Conservation (phyloP, 2,797 vertebrate genomes). For the Neosilurus mollespiculum region DNA sequence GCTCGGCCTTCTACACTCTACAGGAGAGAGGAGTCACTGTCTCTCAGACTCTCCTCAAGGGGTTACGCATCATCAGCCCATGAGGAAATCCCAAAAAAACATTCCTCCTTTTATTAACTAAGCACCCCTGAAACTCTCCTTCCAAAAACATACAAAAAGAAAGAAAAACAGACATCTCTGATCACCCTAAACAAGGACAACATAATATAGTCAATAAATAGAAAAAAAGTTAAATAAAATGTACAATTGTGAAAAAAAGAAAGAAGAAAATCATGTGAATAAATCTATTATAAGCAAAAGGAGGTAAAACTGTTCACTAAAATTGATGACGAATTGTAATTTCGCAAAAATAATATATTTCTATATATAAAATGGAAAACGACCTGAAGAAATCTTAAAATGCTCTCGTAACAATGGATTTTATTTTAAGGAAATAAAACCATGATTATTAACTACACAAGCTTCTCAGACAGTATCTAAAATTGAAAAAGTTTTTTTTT, state of each 20-base stretch:
- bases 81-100: slow-evolving; percentile 54
- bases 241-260: slow-evolving; percentile 63
- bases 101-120: neutral
- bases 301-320: slow-evolving; percentile 69
- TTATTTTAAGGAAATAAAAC: slow-evolving; percentile 63
- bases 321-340: slow-evolving; percentile 60
- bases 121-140: slow-evolving; percentile 64
- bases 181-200: slow-evolving; percentile 70
- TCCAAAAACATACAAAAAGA: slow-evolving; percentile 53
- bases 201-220: slow-evolving; percentile 81
- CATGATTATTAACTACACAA: slow-evolving; percentile 55
- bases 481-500: slow-evolving; percentile 65
- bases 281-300: slow-evolving; percentile 65
- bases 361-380: slow-evolving; percentile 44
- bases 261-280: slow-evolving; percentile 54
- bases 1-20: slow-evolving; percentile 74
- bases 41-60: neutral
- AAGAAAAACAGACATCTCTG: slow-evolving; percentile 64
- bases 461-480: slow-evolving; percentile 69
- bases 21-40: slow-evolving; percentile 71
- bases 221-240: slow-evolving; percentile 62
- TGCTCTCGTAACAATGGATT: slow-evolving; percentile 62
- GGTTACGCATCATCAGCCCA: slow-evolving; percentile 46
- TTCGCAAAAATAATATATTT: slow-evolving; percentile 52
- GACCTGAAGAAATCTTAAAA: slow-evolving; percentile 63